Conservation (phyloP, 2,888 invertebrate genomes). For the Drosophila koepferae region DNA sequence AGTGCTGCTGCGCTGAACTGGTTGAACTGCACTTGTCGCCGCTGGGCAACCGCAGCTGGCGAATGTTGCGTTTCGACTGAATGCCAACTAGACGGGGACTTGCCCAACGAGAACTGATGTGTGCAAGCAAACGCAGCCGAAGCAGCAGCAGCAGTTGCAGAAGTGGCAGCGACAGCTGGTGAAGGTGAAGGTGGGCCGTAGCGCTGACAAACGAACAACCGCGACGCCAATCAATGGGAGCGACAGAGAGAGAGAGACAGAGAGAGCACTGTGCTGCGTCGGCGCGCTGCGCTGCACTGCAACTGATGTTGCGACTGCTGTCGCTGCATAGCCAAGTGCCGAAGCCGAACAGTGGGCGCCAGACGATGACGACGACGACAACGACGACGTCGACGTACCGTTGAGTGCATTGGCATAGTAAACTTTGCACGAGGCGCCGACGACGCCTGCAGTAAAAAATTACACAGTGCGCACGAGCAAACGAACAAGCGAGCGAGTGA, state of each 20-base stretch:
- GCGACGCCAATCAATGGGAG: conserved; percentile 59
- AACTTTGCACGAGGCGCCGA: conserved; percentile 76
- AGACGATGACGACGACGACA: conserved; percentile 50
- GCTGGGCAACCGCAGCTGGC: conserved; percentile 83
- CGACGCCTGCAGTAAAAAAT: conserved; percentile 50
- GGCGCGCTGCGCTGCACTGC: conserved; percentile 51
- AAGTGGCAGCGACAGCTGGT: conserved; percentile 39
- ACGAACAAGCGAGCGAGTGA: conserved; percentile 4
- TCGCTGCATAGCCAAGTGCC: conserved; percentile 30
- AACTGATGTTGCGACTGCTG: conserved; percentile 23
- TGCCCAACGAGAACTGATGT: conserved; percentile 84
- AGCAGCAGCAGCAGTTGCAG: conserved; percentile 2
- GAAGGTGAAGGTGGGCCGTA: conserved; percentile 66
- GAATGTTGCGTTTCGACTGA: conserved; percentile 85
- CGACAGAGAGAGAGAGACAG: conserved; percentile 32
- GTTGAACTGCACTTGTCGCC: conserved; percentile 49
- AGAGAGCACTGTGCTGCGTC: conserved; percentile 52
- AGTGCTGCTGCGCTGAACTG: conserved; percentile 24
- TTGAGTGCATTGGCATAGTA: conserved; percentile 82
- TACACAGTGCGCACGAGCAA: conserved; percentile 13
- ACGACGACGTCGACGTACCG: conserved; percentile 50
- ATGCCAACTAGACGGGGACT: conserved; percentile 80
- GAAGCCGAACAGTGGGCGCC: conserved; percentile 52
- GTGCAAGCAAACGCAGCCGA: conserved; percentile 51
- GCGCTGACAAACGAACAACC: conserved; percentile 22